A percentile compares a stretch with the other conserved stretches of the same genome.
Conservation (phyloP, 2,797 vertebrate species). For the Cyprinella venusta region DNA sequence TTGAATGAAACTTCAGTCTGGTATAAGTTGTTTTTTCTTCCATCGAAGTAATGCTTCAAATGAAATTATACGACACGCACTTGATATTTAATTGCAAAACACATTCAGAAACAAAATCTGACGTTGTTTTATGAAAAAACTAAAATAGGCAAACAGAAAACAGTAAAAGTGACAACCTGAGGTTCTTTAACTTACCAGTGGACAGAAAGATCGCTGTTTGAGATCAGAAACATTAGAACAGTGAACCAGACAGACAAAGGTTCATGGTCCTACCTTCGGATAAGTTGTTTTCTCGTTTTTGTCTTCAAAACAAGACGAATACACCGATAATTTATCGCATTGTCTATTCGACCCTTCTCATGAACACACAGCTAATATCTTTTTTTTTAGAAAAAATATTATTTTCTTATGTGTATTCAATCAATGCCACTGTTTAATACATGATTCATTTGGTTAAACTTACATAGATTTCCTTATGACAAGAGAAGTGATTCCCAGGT, state of each 20-base stretch:
- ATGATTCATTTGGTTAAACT: background rate
- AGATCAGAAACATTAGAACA: slow-evolving; percentile 1
- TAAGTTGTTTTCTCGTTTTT: background rate
- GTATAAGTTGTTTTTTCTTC: background rate
- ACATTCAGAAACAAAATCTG: background rate
- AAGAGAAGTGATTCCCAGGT: background rate
- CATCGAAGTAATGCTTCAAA: background rate
- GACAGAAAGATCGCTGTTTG: background rate
- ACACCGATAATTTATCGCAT: too few relatives aligned
- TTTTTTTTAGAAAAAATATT: background rate
- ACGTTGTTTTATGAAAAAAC: background rate
- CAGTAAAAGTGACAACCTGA: background rate
- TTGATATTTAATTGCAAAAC: background rate
- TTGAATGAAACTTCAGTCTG: background rate
- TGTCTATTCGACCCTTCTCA: background rate
- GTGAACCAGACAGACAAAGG: slow-evolving; percentile 25
- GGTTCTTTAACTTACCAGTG: background rate
- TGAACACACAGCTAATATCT: background rate
- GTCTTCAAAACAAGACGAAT: background rate
- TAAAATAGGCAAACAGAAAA: background rate
- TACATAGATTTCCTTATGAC: background rate
- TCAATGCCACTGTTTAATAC: background rate
- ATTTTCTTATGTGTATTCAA: background rate
- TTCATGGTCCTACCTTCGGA: background rate
- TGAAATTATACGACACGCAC: background rate